Evolutionary conservation across 2,888 invertebrate species (phyloP).

Genomic region (Rhimphoctona megacephalus): DNA sequence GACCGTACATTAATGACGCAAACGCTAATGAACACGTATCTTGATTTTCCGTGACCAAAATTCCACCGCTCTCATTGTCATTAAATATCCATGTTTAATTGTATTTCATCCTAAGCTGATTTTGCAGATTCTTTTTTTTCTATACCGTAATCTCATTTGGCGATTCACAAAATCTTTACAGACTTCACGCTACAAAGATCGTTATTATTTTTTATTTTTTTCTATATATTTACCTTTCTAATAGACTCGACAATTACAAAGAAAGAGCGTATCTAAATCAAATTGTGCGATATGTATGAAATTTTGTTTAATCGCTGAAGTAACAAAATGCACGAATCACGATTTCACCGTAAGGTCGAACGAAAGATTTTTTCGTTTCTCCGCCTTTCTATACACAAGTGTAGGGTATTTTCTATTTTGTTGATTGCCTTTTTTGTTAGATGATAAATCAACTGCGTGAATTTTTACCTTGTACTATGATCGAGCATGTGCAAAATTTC

Average conservation of each 20-base stretch:
- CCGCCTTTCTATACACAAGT: not conserved
- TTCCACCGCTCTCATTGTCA: slow-evolving; percentile 9
- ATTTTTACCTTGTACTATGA: not conserved
- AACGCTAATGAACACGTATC: slow-evolving; percentile 38
- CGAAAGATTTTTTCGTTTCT: slow-evolving; percentile 9
- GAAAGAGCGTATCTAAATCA: slow-evolving; percentile 56
- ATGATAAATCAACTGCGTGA: not conserved
- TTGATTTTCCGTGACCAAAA: slow-evolving; percentile 38
- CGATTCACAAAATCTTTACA: slow-evolving; percentile 42
- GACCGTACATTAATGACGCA: slow-evolving; percentile 37
- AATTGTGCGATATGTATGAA: slow-evolving; percentile 9
- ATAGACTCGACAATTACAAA: slow-evolving; percentile 36
- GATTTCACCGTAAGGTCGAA: slow-evolving; percentile 28
- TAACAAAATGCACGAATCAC: slow-evolving; percentile 25
- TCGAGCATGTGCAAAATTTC: not conserved
- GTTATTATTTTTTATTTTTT: not conserved
- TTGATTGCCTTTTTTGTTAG: not conserved
- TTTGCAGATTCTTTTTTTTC: slow-evolving; percentile 14
- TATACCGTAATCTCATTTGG: slow-evolving; percentile 12
- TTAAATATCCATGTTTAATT: slow-evolving; percentile 27
- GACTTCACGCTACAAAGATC: not conserved
- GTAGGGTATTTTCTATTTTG: not conserved
- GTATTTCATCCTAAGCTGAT: slow-evolving; percentile 18
- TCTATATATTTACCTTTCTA: slow-evolving; percentile 32
- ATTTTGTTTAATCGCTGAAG: slow-evolving; percentile 39